Evolutionary conservation across 2,113 vertebrate genomes (phyloP), one percentile per base, ranked within the genome.

Genomic region (Cavia aperea): DNA sequence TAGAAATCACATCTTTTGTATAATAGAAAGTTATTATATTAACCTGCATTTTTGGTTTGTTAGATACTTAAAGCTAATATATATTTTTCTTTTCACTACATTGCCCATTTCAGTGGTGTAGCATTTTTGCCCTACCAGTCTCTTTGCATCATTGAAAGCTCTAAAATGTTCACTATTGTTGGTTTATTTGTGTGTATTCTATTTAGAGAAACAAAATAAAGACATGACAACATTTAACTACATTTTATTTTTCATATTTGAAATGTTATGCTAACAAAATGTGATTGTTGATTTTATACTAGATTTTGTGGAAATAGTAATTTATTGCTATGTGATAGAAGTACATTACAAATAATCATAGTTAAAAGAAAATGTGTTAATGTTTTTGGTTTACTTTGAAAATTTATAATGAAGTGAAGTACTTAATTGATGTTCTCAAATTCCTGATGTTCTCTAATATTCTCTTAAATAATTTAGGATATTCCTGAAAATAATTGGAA

Each of bases 61-160:
- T 39, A 10, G 4, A 88, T 77, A 51, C 5, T 39, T 92, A 86
- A 86, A 84, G 79, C 12, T 75, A 65, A 66, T 66, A 39, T 51
- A 58, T 21, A 62, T 39, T 63, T 49, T 81, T 68, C 65, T 46
- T 88, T 93, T 60, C 31, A 10, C 39, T 3, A 29, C 33, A 10
- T 2, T 51, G 12, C 10, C 15, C 18, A 54, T 33, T 24, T 77
- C 43, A 49, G 43, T 60, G 58, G 21, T 60, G 58, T 29, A 13
- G 43, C 39, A 26, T 2, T 2, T 77, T 43, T 16, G 14, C 13
- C 9, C 0, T 6, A 29, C 23, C 5, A 14, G 73, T 2, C 43
- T 31, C 13, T 29, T 31, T 77, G 73, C 49, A 49, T 49, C 43
- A 16, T 15, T 29, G 13, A 77, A 49, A 13, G 12, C 6, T 49